These are phyloP conservation scores for Lepidonotus clava DNA, from an alignment of 2,888 invertebrate genomes.

Conservation along the genomic window DNA sequence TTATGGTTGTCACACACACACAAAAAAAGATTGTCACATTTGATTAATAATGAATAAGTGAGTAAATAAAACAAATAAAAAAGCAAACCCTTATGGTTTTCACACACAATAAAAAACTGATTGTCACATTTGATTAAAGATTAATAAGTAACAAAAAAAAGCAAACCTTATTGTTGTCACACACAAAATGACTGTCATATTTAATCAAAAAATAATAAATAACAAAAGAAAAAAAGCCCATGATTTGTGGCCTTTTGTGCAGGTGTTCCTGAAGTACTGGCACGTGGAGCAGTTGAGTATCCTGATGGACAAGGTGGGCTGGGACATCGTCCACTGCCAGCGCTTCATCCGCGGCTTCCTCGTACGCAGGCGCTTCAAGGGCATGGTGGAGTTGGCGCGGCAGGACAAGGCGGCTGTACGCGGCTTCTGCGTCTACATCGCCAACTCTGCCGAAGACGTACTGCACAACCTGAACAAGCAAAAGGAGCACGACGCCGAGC, in stretches of 20 bases:
- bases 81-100: too few relatives aligned
- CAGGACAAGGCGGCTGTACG: slow-evolving; percentile 54
- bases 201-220: too few relatives aligned
- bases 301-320: slow-evolving; percentile 64
- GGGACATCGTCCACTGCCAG: slow-evolving; percentile 68
- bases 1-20: too few relatives aligned
- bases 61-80: too few relatives aligned
- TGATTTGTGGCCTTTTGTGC: slow-evolving; percentile 5
- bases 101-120: too few relatives aligned
- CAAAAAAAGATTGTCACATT: too few relatives aligned
- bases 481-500: slow-evolving; percentile 49
- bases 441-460: slow-evolving; percentile 37
- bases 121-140: too few relatives aligned
- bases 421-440: slow-evolving; percentile 49
- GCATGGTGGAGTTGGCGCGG: background rate
- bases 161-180: too few relatives aligned
- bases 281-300: slow-evolving; percentile 72
- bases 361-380: slow-evolving; percentile 58
- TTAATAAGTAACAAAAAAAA: too few relatives aligned
- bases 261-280: slow-evolving; percentile 77
- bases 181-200: too few relatives aligned
- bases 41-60: too few relatives aligned
- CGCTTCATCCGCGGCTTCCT: slow-evolving; percentile 68
- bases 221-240: background rate
- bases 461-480: slow-evolving; percentile 34